Percentiles rank a stretch among this genome's conserved stretches.
Conservation (phyloP, 2,113 vertebrate species). For the Alaudala cheleensis region DNA sequence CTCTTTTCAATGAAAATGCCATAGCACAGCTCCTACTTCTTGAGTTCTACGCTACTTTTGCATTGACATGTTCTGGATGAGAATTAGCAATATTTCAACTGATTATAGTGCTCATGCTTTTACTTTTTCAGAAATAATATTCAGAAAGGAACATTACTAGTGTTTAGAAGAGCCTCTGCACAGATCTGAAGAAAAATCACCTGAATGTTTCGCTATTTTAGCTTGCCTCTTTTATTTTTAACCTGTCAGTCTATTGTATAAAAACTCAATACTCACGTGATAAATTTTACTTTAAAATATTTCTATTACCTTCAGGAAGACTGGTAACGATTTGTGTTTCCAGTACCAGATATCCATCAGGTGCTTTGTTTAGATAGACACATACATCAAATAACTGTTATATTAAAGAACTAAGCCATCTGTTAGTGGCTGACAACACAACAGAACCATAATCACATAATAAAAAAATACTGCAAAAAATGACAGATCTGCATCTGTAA, state of each 20-base stretch:
- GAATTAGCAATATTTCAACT: not conserved
- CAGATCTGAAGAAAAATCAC: not conserved
- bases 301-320: not conserved
- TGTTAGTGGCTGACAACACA: not conserved
- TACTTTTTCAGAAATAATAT: not conserved
- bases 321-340: not conserved
- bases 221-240: not conserved
- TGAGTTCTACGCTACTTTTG: not conserved
- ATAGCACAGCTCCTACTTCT: not conserved
- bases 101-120: not conserved
- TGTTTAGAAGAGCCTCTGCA: not conserved
- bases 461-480: not conserved
- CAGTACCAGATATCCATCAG: not conserved
- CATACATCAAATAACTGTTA: not conserved
- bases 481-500: not conserved
- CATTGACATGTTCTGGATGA: not conserved
- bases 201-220: not conserved
- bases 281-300: not conserved
- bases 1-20: not conserved
- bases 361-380: not conserved
- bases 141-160: not conserved
- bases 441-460: not conserved
- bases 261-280: not conserved
- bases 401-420: not conserved
- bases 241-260: not conserved